Evolutionary conservation across 2,113 vertebrate species (phyloP).

Genomic region (Trematocara marginatum): DNA sequence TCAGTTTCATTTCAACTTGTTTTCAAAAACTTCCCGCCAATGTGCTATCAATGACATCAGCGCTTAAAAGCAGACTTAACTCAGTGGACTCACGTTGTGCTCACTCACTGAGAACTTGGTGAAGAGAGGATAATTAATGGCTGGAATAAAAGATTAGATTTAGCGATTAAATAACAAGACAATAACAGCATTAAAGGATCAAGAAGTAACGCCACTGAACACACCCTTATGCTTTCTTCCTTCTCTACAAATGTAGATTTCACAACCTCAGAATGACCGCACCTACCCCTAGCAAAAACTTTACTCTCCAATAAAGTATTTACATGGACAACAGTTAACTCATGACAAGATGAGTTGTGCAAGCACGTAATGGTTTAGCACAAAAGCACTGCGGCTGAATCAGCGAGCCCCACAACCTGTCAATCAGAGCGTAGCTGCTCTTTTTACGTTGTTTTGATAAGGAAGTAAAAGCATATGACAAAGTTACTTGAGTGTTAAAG

Average conservation of each 20-base stretch:
- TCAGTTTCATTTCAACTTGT: background rate
- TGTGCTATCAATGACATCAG: background rate
- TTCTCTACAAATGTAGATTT: conserved; percentile 1
- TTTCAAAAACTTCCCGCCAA: background rate
- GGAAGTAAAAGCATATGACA: conserved; percentile 2
- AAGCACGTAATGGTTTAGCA: conserved; percentile 63
- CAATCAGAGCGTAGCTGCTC: background rate
- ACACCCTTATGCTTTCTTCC: background rate
- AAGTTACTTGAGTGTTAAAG: background rate
- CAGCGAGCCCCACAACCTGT: background rate
- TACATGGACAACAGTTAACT: conserved; percentile 31
- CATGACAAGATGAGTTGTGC: conserved; percentile 35
- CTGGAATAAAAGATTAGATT: background rate
- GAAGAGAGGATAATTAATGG: background rate
- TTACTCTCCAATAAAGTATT: background rate
- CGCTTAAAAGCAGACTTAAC: background rate
- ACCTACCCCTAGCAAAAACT: conserved; percentile 43
- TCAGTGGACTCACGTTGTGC: background rate
- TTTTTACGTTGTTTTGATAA: conserved; percentile 36
- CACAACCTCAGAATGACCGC: conserved; percentile 35
- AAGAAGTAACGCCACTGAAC: conserved; percentile 1
- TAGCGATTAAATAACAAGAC: background rate
- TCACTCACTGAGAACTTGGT: background rate
- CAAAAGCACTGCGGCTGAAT: conserved; percentile 7
- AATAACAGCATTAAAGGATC: conserved; percentile 1